A percentile compares a stretch with the other conserved stretches of the same genome.
These are phyloP conservation scores for Actias luna DNA, from an alignment of 2,888 invertebrate species.

Conservation along the genomic window DNA sequence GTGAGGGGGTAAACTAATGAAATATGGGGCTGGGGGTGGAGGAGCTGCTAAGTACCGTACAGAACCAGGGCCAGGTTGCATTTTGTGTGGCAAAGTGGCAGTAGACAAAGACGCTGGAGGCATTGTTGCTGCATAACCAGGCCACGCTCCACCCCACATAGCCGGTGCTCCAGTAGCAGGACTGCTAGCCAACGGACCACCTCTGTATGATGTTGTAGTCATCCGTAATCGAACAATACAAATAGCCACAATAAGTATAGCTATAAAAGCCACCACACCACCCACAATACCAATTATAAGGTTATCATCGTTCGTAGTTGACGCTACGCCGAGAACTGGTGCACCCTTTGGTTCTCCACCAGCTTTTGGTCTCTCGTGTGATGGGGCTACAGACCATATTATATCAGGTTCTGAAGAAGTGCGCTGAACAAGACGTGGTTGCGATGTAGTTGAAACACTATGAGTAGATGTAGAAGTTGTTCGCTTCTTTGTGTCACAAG, in stretches of 20 bases:
- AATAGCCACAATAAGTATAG: conserved; percentile 92
- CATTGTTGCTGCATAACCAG: conserved; percentile 82
- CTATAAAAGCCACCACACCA: conserved; percentile 95
- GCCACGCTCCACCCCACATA: conserved; percentile 79
- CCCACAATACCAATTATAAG: conserved; percentile 97
- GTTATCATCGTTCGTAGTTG: conserved; percentile 92
- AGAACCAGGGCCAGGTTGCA: conserved; percentile 78
- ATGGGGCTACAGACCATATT: conserved; percentile 93
- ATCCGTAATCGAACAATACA: conserved; percentile 91
- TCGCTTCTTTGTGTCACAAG: conserved; percentile 86
- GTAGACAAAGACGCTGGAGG: conserved; percentile 82
- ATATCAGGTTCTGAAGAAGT: conserved; percentile 91
- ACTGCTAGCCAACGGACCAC: conserved; percentile 85
- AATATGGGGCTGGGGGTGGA: conserved; percentile 84
- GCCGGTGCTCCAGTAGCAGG: conserved; percentile 83
- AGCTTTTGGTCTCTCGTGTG: conserved; percentile 82
- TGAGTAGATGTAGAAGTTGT: conserved; percentile 70
- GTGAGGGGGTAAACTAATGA: conserved; percentile 83
- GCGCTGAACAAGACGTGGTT: conserved; percentile 80
- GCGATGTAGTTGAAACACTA: conserved; percentile 66
- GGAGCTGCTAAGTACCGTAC: conserved; percentile 81
- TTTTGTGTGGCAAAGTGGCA: conserved; percentile 86
- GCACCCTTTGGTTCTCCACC: conserved; percentile 83
- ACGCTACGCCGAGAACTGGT: conserved; percentile 77
- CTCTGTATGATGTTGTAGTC: conserved; percentile 85